Evolutionary conservation across 2,888 invertebrate genomes (phyloP), one percentile per base, ranked within the genome.

Genomic region (Pocota personata): DNA sequence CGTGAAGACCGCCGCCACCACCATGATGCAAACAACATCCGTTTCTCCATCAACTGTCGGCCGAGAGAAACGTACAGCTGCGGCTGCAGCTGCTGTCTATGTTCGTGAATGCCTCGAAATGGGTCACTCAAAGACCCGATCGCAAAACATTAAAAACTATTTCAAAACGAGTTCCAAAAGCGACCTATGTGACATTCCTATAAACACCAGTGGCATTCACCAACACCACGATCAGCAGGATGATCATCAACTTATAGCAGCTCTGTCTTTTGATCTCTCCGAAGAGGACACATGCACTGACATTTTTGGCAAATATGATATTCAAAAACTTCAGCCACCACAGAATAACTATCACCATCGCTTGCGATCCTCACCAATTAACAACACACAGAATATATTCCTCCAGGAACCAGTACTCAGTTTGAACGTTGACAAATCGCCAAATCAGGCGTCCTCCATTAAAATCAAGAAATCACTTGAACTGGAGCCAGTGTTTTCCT

Each of bases 361-460:
- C 19, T 77, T 71, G 35, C 86, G 86, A 2, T 82, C 86, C 1
- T 86, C 86, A 7, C 86, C 86, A n/a, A 57, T 72, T 12, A 72
- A 77, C 37, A 71, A 87, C 35, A 89, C 90, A 14, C 91, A 91
- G 32, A 93, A 93, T 88, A 91, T 93, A 82, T 93, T 93, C 86
- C 88, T 93, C 43, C 92, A 92, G 87, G 92, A 92, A 75, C 93
- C 93, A 12, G 92, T 93, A 58, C 89, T 93, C 16, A 92, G 90
- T 21, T 89, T 93, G 19, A 91, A 93, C 82, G 91, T 93, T 8
- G 92, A 93, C 87, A 92, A 92, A 73, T 91, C 92, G 12, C 90
- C 90, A 43, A 92, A 92, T 88, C 92, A 92, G 88, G 91, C 92
- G 5, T 92, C 92, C 43, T 91, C 91, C 24, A 92, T 92, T 32